phyloP scores from a whole-genome alignment of 2,113 vertebrate species.

The Piprites chloris region DNA sequence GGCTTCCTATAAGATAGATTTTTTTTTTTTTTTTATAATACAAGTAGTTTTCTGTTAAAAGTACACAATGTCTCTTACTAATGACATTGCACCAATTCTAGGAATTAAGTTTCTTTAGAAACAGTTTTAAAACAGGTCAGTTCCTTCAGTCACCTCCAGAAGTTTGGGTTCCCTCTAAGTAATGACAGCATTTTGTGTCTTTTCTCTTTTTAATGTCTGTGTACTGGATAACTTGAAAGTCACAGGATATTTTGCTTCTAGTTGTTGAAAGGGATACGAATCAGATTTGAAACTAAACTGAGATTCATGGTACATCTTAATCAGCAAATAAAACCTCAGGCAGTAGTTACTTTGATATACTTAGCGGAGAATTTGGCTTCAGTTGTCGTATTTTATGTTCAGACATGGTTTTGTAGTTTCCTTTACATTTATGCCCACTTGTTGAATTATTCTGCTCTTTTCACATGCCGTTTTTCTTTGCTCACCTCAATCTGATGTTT shows the following conservation, averaged over 20 bases:
- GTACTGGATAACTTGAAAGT: not conserved
- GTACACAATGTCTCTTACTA: not conserved
- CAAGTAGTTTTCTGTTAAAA: not conserved
- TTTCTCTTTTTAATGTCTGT: not conserved
- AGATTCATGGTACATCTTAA: not conserved
- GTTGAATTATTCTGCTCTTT: constrained; percentile 6
- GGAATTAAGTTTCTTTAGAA: not conserved
- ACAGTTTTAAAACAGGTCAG: not conserved
- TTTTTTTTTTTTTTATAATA: not conserved
- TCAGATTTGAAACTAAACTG: not conserved
- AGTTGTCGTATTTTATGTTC: not conserved
- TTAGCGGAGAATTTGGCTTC: not conserved
- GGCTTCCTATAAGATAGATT: not conserved
- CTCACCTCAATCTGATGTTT: not conserved
- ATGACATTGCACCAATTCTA: not conserved
- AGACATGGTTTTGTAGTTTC: not conserved
- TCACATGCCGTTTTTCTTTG: not conserved
- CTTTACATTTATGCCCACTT: not conserved
- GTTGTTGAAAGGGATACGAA: not conserved
- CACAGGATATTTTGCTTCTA: not conserved
- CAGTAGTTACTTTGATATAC: not conserved
- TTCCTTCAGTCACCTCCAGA: not conserved
- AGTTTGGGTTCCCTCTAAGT: not conserved
- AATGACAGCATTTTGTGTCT: not conserved
- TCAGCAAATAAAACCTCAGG: not conserved